Base-by-base conservation (phyloP, 37 sponge, comb jelly and placozoan genomes). In the Beroe ovata region DNA sequence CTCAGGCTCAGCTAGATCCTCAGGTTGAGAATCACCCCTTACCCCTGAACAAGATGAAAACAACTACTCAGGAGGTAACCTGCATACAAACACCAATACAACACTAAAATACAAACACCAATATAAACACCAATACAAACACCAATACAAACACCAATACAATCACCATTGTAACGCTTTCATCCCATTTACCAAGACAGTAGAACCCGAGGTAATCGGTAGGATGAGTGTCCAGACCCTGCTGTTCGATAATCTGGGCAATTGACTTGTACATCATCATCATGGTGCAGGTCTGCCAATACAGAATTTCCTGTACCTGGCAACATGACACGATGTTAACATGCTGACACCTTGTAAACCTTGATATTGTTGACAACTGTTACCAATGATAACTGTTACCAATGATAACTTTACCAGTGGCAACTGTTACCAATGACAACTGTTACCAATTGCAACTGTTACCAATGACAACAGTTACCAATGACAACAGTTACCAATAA, bases 261-360 rank as follows among this genome's bases (percentile, higher is more conserved):
- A 77, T 77, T 36, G 20, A 8, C 21, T 40, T 77, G 47, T 77
- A 77, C 84, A 77, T 77, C 84, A 77, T 77, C 41, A 25, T 77
- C 47, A 77, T 77, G 8, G 84, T 77, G 33, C 38, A 33, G 35
- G 84, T 77, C 47, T 77, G 84, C 84, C 84, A 77, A 26, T 77
- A 42, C 8, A 77, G 84, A 3, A 77, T 77, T 54, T 77, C 84
- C 33, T 77, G 84, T 14, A 77, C 84, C 84, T 77, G 84, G 0
- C n/a, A n/a, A n/a, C n/a, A n/a, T n/a, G n/a, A n/a, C n/a, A n/a
- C n/a, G n/a, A n/a, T n/a, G n/a, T n/a, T n/a, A n/a, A n/a, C n/a
- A n/a, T n/a, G n/a, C n/a, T n/a, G n/a, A n/a, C n/a, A n/a, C n/a
- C n/a, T n/a, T n/a, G n/a, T n/a, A n/a, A n/a, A n/a, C n/a, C n/a